These are phyloP conservation scores for Emmelina monodactyla DNA, from an alignment of 2,888 invertebrate species.

Conservation along the genomic window DNA sequence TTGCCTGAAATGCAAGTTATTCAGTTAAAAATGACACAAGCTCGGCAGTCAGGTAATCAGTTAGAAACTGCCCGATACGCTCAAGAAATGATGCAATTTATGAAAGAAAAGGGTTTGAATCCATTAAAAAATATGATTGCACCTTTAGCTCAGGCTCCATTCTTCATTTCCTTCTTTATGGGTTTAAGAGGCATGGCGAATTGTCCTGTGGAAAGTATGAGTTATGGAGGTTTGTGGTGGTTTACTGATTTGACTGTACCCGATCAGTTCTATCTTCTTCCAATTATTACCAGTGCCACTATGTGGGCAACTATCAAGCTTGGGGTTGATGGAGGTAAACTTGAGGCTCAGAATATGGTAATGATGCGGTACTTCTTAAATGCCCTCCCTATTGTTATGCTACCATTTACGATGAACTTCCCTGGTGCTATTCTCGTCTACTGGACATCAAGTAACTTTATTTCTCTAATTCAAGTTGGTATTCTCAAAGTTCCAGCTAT, in stretches of 20 bases:
- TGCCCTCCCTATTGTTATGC: slow-evolving; percentile 78
- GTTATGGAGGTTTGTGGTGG: slow-evolving; percentile 90
- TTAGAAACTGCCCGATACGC: slow-evolving; percentile 78
- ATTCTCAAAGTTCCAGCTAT: slow-evolving; percentile 78
- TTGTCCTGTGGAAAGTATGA: slow-evolving; percentile 89
- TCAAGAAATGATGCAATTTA: slow-evolving; percentile 81
- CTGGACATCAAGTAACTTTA: slow-evolving; percentile 88
- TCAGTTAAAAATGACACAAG: slow-evolving; percentile 86
- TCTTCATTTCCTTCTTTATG: slow-evolving; percentile 93
- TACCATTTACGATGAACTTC: slow-evolving; percentile 88
- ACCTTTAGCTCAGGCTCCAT: slow-evolving; percentile 82
- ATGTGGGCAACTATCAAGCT: slow-evolving; percentile 83
- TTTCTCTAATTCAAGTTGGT: slow-evolving; percentile 83
- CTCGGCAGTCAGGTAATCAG: slow-evolving; percentile 82
- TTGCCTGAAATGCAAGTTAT: slow-evolving; percentile 85
- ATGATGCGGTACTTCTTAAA: slow-evolving; percentile 78
- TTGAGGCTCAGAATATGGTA: slow-evolving; percentile 73
- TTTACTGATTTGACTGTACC: slow-evolving; percentile 89
- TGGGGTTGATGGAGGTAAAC: slow-evolving; percentile 77
- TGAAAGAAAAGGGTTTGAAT: slow-evolving; percentile 83
- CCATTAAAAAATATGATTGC: slow-evolving; percentile 81
- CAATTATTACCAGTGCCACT: slow-evolving; percentile 84
- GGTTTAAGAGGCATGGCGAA: slow-evolving; percentile 88
- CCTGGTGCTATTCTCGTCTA: slow-evolving; percentile 89
- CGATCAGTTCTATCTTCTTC: slow-evolving; percentile 89